phyloP scores from a whole-genome alignment of 1,140 invertebrate genomes.

The Drosophila ananassae region DNA sequence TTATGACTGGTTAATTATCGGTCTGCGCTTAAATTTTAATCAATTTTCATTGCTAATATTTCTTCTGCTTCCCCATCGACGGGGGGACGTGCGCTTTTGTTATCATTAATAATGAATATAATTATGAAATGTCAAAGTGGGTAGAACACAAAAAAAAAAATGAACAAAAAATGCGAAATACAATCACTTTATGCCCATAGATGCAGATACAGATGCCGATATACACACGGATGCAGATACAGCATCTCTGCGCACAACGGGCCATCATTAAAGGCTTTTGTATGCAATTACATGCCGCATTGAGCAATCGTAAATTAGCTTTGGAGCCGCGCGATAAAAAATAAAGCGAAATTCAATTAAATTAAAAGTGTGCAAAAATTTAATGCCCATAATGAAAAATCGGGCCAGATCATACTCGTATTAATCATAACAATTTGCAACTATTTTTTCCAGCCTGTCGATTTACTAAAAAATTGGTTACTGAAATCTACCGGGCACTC shows the following conservation, averaged over 20 bases:
- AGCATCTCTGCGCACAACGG: slow-evolving; percentile 6
- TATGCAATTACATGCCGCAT: slow-evolving; percentile 81
- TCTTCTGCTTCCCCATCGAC: slow-evolving; percentile 6
- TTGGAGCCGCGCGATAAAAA: slow-evolving; percentile 59
- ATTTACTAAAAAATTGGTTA: slow-evolving; percentile 27
- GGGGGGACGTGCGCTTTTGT: slow-evolving; percentile 17
- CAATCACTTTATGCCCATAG: slow-evolving; percentile 30
- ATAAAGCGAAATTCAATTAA: slow-evolving; percentile 72
- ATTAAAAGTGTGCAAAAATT: slow-evolving; percentile 70
- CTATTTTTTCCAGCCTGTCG: slow-evolving; percentile 12
- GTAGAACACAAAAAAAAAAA: slow-evolving; percentile 5
- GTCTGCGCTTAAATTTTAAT: slow-evolving; percentile 34
- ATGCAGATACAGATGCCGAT: slow-evolving; percentile 14
- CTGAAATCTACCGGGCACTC: slow-evolving; percentile 43
- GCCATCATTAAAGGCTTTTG: slow-evolving; percentile 76
- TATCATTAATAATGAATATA: slow-evolving; percentile 61
- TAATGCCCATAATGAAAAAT: slow-evolving; percentile 70
- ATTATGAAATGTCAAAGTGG: slow-evolving; percentile 56
- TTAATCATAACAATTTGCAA: slow-evolving; percentile 69
- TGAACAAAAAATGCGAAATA: slow-evolving; percentile 20
- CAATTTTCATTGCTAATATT: slow-evolving; percentile 51
- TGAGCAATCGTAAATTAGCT: slow-evolving; percentile 81
- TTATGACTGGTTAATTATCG: slow-evolving; percentile 46
- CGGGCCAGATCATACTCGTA: slow-evolving; percentile 39
- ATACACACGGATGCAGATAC: slow-evolving; percentile 20